phyloP scores from a whole-genome alignment of 1,140 invertebrate genomes.

The Grapholita molesta region DNA sequence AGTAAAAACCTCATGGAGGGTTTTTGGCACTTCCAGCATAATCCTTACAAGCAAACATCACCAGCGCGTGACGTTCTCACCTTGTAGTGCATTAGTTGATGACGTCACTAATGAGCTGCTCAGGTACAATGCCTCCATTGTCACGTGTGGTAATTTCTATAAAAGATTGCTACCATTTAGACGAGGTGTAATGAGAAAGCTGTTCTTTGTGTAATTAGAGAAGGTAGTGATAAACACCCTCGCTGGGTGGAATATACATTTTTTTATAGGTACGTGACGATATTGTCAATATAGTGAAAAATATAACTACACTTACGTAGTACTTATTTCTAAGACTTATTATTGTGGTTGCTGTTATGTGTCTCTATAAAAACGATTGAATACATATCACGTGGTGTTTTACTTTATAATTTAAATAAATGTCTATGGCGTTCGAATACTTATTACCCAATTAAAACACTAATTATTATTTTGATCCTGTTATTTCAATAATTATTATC shows the following conservation, averaged over 20 bases:
- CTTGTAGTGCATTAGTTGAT: slow-evolving; percentile 17
- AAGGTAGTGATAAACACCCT: background rate
- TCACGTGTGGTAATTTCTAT: slow-evolving; percentile 14
- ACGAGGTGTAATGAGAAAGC: slow-evolving; percentile 13
- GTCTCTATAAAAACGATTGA: too few relatives aligned
- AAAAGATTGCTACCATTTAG: slow-evolving; percentile 13
- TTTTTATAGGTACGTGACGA: background rate
- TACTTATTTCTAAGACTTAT: too few relatives aligned
- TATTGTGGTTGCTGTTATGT: too few relatives aligned
- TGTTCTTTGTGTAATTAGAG: slow-evolving; percentile 4
- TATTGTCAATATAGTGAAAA: too few relatives aligned
- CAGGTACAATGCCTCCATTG: slow-evolving; percentile 2
- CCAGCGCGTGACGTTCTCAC: background rate
- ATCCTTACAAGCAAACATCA: background rate
- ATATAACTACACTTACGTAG: too few relatives aligned
- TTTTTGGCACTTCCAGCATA: background rate
- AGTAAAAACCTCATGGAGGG: background rate
- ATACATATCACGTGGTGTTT: too few relatives aligned
- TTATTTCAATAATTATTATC: too few relatives aligned
- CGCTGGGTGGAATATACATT: background rate
- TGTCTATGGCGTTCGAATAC: too few relatives aligned
- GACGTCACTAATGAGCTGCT: slow-evolving; percentile 8
- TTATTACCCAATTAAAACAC: too few relatives aligned
- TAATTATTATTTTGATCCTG: too few relatives aligned
- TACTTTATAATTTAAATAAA: too few relatives aligned